Base-by-base conservation (phyloP, 2,888 invertebrate genomes). In the Penaeus monodon region DNA sequence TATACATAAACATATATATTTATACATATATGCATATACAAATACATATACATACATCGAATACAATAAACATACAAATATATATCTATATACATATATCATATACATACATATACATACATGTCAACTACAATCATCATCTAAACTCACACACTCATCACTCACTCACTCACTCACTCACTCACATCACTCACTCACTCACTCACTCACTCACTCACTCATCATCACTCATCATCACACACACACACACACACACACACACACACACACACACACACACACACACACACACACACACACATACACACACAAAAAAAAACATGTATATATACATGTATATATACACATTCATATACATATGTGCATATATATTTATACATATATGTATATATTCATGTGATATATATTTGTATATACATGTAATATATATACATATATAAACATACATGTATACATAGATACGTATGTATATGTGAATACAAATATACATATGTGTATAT, bases 61-160 rank as follows among this genome's bases (percentile, higher is more conserved):
- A n/a, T n/a, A n/a, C n/a, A n/a, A n/a, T 38, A 29, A 29, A 29
- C 44, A 29, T 74, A 29, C 44, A n/a, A 14, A 29, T 74, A 29
- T 44, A 29, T 44, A 29, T 74, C 0, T 44, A 74, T 74, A 33
- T 76, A 33, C 4, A 33, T 76, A 33, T 76, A 4, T 10, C 3
- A 38, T 77, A 77, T 49, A 38, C 49, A 38, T 77, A 38, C 29
- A 38, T 77, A 38, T 77, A 38, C 49, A 38, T 77, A 77, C 49
- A 33, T 78, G 17, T 78, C n/a, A n/a, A n/a, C n/a, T n/a, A n/a
- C n/a, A n/a, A n/a, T n/a, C n/a, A n/a, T n/a, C n/a, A n/a, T n/a
- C n/a, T n/a, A n/a, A n/a, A n/a, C n/a, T n/a, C n/a, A n/a, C n/a
- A n/a, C n/a, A n/a, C n/a, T n/a, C n/a, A n/a, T n/a, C n/a, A n/a